Evolutionary conservation across 30 jellyfish, hydroid and myxozoan species (phyloP), one percentile per base, ranked within the genome.

Genomic region (Cassiopea xamachana): DNA sequence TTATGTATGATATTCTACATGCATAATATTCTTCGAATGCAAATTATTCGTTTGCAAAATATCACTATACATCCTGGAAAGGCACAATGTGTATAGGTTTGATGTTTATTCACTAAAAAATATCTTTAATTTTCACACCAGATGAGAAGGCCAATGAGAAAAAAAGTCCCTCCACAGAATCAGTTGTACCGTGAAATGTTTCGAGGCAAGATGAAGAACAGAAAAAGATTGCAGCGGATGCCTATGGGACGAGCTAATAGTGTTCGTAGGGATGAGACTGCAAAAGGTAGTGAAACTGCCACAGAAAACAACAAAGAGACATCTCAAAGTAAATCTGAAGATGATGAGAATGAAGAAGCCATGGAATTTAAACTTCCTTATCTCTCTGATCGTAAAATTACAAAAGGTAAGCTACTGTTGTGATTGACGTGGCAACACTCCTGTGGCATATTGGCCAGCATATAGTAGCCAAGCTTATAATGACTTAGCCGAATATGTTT

Each of bases 361-460:
- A 69, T 87, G 73, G 77, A 87, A 47, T 87, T 87, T 75, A 75
- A 75, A 17, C 49, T 87, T 75, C 94, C 94, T 6, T 87, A 76
- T 68, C 81, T 87, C 16, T 75, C 84, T 17, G 16, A 81, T 9
- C 87, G 69, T 62, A 77, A 76, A 43, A 87, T 87, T 19, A 64
- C 72, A 18, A 51, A 27, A 87, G 94, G 94, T 87, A 43, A 27
- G 64, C 45, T 27, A 27, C 39, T 27, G 39, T 27, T 27, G 39
- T 27, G 39, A 27, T 27, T 27, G 39, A 27, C 39, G 39, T 27
- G 39, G 39, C 39, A 27, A 27, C 39, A 27, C 39, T 27, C 39
- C 39, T 27, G 0, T 27, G 39, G 39, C 39, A 27, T 27, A 27
- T 27, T 27, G 39, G 39, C 39, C 39, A 27, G 39, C 39, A 27